Evolutionary conservation across 1,140 invertebrate genomes (phyloP).

Genomic region (Anoplophora glabripennis): DNA sequence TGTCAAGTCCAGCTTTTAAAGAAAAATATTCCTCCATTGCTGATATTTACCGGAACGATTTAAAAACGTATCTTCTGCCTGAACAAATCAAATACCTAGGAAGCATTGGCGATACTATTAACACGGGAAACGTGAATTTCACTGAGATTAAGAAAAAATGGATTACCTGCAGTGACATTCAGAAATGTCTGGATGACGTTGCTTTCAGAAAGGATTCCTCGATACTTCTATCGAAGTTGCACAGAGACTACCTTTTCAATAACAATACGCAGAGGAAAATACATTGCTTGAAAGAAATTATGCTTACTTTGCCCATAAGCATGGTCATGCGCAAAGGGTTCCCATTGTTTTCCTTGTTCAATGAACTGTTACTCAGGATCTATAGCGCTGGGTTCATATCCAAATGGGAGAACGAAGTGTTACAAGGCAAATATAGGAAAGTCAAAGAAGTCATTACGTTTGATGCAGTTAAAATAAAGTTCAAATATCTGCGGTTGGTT

Average conservation of each 20-base stretch:
- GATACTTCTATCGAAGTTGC: background rate
- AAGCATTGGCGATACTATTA: background rate
- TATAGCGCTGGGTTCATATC: background rate
- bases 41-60: background rate
- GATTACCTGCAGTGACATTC: background rate
- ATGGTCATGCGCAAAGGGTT: background rate
- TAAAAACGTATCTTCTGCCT: background rate
- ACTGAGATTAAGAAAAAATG: background rate
- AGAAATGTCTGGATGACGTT: background rate
- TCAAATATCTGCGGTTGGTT: too few relatives aligned
- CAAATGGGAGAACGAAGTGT: conserved; percentile 1
- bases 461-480: too few relatives aligned
- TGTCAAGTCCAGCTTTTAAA: background rate
- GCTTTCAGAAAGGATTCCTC: background rate
- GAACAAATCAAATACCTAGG: background rate
- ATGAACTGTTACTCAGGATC: background rate
- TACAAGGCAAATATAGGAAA: too few relatives aligned
- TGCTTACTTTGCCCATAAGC: background rate
- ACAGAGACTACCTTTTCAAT: background rate
- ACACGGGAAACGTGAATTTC: too few relatives aligned
- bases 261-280: background rate
- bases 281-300: background rate
- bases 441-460: too few relatives aligned
- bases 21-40: background rate
- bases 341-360: background rate